A percentile compares a stretch with the other conserved stretches of the same genome.
Conservation (phyloP, 2,113 vertebrate genomes). For the Stegastes partitus region DNA sequence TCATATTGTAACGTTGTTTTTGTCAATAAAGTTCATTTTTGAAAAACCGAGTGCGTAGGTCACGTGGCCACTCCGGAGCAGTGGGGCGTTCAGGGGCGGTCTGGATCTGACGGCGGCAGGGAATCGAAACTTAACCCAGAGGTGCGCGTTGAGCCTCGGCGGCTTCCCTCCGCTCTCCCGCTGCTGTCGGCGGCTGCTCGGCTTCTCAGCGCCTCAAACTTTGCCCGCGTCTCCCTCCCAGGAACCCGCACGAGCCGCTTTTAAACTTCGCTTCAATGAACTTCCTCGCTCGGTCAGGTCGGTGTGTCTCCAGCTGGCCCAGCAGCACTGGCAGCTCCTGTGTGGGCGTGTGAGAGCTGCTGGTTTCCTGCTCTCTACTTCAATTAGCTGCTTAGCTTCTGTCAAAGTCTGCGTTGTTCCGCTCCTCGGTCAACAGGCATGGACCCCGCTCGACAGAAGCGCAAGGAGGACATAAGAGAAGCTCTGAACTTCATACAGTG, state of each 20-base stretch:
- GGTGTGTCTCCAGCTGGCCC: conserved; percentile 48
- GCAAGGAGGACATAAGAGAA: conserved; percentile 91
- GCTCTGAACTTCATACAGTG: conserved; percentile 95
- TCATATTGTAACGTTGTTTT: too few species aligned
- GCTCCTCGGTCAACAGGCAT: conserved; percentile 56
- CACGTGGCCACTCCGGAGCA: too few species aligned
- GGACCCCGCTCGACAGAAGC: conserved; percentile 89
- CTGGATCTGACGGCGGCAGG: neutral
- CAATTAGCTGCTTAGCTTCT: neutral
- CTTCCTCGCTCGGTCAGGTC: conserved; percentile 60
- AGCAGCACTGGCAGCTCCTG: neutral
- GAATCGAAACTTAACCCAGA: conserved; percentile 72
- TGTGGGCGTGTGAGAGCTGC: neutral
- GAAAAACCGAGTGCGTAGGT: too few species aligned
- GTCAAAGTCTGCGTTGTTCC: neutral
- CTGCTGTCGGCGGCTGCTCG: too few species aligned
- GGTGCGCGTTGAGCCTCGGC: too few species aligned
- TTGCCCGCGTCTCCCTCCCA: too few species aligned
- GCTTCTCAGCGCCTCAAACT: too few species aligned
- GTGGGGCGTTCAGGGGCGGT: too few species aligned
- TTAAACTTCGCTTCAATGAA: conserved; percentile 55
- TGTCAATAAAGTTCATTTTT: too few species aligned
- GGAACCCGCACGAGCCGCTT: neutral
- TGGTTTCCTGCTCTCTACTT: neutral
- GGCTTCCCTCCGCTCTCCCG: too few species aligned